Evolutionary conservation across 2,797 vertebrate genomes (phyloP), one percentile per base, ranked within the genome.

Genomic region (Cossypha polioptera): DNA sequence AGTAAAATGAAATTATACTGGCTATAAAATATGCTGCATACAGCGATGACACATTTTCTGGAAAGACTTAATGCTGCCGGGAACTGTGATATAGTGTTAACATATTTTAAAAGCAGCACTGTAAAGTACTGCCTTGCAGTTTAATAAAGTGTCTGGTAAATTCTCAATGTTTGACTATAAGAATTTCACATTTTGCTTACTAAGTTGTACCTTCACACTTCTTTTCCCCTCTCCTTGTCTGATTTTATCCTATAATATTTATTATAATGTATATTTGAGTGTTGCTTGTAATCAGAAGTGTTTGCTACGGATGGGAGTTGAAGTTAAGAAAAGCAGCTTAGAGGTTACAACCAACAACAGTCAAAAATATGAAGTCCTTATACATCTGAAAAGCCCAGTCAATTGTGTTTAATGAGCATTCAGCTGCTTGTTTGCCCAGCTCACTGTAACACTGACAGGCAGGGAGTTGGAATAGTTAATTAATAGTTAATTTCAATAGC

Each of bases 31-130:
- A 91, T 26, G 21, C 69, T 91, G 62, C 79, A 35, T 92, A 53
- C 18, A 77, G 75, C 66, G 92, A 92, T 91, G 95, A 93, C 91
- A 93, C 40, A 24, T 94, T 78, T 96, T 96, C 91, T 97, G 95
- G 94, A 94, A 95, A 92, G 81, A 67, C 59, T 95, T 95, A 42
- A n/a, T 82, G 92, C 81, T 95, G 90, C 96, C 4, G 18, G 94
- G 92, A 95, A 94, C 94, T 91, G 67, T 85, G 90, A 95, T 96
- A 94, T 11, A 86, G 88, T 80, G 92, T 80, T 95, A 95, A 91
- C 54, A 48, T 95, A 85, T 89, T 95, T 95, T 95, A 89, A 95
- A 85, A 90, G 68, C 75, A 92, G 68, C 43, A 18, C 71, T 72
- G 58, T 81, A 15, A 90, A 95, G 59, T 35, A 93, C 72, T 80